phyloP scores from a whole-genome alignment of 2,113 vertebrate species.

The Vidua chalybeata region DNA sequence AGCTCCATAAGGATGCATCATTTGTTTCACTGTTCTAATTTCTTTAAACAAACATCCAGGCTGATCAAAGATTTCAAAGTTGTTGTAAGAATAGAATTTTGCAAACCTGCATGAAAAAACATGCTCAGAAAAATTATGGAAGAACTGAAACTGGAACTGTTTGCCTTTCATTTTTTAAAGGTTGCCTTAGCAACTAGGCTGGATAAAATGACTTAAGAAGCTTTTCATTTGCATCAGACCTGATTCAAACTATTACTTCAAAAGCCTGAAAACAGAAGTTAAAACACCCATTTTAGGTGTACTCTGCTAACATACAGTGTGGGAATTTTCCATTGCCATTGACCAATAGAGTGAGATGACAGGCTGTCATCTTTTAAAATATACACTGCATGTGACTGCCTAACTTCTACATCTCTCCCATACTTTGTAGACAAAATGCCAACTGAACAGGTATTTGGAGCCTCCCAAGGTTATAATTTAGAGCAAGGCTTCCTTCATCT shows the following conservation, averaged over 20 bases:
- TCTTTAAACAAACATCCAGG: not conserved
- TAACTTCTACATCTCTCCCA: not conserved
- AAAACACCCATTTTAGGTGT: not conserved
- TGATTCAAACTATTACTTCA: conserved; percentile 1
- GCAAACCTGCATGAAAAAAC: not conserved
- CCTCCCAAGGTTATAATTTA: not conserved
- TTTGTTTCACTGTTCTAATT: not conserved
- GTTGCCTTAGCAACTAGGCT: not conserved
- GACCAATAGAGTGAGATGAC: not conserved
- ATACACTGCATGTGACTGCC: not conserved
- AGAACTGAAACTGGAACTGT: conserved; percentile 2
- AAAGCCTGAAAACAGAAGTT: not conserved
- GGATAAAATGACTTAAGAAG: not conserved
- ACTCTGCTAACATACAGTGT: not conserved
- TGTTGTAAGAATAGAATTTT: not conserved
- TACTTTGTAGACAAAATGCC: not conserved
- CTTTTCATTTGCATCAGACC: not conserved
- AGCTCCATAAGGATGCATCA: not conserved
- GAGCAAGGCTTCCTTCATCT: not conserved
- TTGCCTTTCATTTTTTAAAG: not conserved
- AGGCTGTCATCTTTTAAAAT: not conserved
- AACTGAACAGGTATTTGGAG: not conserved
- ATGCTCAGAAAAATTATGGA: not conserved
- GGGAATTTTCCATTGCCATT: not conserved
- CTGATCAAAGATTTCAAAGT: not conserved